A percentile compares a stretch with the other conserved stretches of the same genome.
Evolutionary conservation across 92 coral and sea anemone genomes (phyloP).

Genomic region (Porites cylindrica): DNA sequence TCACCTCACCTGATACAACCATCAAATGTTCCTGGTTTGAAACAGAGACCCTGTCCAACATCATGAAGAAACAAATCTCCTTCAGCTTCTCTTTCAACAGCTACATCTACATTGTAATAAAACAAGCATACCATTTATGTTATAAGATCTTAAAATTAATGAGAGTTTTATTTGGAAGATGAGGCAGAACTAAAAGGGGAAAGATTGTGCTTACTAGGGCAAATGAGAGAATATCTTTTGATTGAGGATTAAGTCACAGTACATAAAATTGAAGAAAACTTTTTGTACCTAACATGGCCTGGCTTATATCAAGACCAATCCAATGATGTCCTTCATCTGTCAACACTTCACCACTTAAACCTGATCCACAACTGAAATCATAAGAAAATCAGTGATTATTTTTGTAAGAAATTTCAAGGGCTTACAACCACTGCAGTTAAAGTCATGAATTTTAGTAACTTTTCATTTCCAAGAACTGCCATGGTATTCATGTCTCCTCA

Average conservation of each 20-base stretch:
- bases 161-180: not conserved
- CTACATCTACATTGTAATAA: conserved; percentile 72
- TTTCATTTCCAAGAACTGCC: too few species aligned
- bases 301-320: conserved; percentile 96
- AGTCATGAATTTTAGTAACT: too few species aligned
- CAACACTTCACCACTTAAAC: conserved; percentile 96
- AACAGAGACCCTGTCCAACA: conserved; percentile 88
- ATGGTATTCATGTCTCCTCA: too few species aligned
- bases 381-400: not conserved
- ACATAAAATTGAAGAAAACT: not conserved
- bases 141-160: not conserved
- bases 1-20: conserved; percentile 86
- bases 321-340: conserved; percentile 93
- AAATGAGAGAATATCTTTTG: too few species aligned
- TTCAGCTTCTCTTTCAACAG: conserved; percentile 90
- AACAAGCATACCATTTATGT: not conserved
- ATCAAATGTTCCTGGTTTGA: conserved; percentile 97
- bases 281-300: conserved; percentile 87
- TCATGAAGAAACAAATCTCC: conserved; percentile 95
- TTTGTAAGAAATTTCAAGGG: too few species aligned
- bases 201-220: too few species aligned
- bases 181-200: not conserved
- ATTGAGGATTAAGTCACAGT: too few species aligned
- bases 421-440: too few species aligned
- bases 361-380: conserved; percentile 89